Evolutionary conservation across 1,140 invertebrate genomes (phyloP), one percentile per base, ranked within the genome.

Genomic region (Ostrea denselamellosa): DNA sequence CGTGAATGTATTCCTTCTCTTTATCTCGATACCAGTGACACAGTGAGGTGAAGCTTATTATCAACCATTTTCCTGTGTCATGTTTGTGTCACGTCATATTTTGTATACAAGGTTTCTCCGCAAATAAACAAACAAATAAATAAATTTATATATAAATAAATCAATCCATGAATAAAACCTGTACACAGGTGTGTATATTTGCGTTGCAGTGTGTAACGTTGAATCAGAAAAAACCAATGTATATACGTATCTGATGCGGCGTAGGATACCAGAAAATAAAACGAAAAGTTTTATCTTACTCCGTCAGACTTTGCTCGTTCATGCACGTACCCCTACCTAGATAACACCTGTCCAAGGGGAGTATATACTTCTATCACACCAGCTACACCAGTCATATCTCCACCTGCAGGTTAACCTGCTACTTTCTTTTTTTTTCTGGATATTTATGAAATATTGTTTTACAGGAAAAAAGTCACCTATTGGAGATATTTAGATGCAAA

Each of bases 401-500:
- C 28, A 7, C 25, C 68, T 77, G 68, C 28, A 77, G 68, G 68
- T 34, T 14, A 28, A 77, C 3, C 68, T 28, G 28, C 68, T 28
- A 28, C 68, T 14, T 77, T 25, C 3, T 34, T 34, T 77, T 28
- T 77, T 34, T 77, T 22, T 12, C 10, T 77, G 65, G 10, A 28
- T 28, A 25, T 71, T 58, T 62, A 17, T 62, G 17, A 17, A 62
- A 62, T 2, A 19, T 77, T 77, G 68, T 28, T 28, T 22, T 71
- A 44, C 34, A 44, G 34, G 34, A 44, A 44, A 44, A 44, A 44
- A 44, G 34, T 44, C 34, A 44, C 34, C 34, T 44, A 44, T 44
- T 77, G 68, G 68, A 77, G 68, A 77, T 34, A 34, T 28, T 77
- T 77, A 77, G 68, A 77, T 77, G 68, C 68, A 77, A 25, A 77